A percentile compares a stretch with the other conserved stretches of the same genome.
Evolutionary conservation across 2,113 vertebrate species (phyloP).

Genomic region (Xiphophorus maculatus): DNA sequence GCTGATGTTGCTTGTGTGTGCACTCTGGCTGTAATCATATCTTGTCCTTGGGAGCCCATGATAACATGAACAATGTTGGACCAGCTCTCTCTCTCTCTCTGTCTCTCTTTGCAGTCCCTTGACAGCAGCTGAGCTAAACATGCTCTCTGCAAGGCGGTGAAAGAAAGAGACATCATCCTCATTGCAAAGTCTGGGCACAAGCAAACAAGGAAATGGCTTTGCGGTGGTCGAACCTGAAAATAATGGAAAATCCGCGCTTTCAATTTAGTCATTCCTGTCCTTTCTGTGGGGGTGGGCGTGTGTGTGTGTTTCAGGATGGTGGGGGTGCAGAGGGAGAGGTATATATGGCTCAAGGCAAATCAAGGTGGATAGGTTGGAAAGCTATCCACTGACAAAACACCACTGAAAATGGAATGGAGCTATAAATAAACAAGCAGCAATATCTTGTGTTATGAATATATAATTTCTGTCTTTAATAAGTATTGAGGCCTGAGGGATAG

Average conservation of each 20-base stretch:
- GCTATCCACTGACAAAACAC: slow-evolving; percentile 88
- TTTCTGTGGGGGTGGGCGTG: not conserved
- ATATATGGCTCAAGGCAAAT: slow-evolving; percentile 75
- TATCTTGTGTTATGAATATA: slow-evolving; percentile 95
- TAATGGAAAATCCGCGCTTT: slow-evolving; percentile 83
- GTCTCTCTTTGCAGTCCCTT: slow-evolving; percentile 49
- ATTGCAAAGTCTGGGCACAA: slow-evolving; percentile 68
- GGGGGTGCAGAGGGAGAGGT: slow-evolving; percentile 17
- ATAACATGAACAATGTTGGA: slow-evolving; percentile 45
- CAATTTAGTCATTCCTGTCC: slow-evolving; percentile 82
- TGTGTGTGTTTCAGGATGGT: not conserved
- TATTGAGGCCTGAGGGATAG: slow-evolving; percentile 85
- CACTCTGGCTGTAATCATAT: slow-evolving; percentile 39
- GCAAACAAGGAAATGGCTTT: slow-evolving; percentile 72
- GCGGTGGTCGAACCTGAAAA: slow-evolving; percentile 81
- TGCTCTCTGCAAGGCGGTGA: slow-evolving; percentile 31
- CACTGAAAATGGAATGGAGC: slow-evolving; percentile 86
- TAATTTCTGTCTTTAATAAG: slow-evolving; percentile 94
- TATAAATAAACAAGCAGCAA: slow-evolving; percentile 97
- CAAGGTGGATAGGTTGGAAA: slow-evolving; percentile 85
- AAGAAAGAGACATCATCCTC: slow-evolving; percentile 64
- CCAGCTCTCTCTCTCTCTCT: slow-evolving; percentile 36
- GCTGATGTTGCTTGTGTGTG: slow-evolving; percentile 6
- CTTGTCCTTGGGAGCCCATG: slow-evolving; percentile 55
- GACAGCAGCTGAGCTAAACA: slow-evolving; percentile 56